Conservation (phyloP, 2,113 vertebrate genomes). For the Laterallus jamaicensis region DNA sequence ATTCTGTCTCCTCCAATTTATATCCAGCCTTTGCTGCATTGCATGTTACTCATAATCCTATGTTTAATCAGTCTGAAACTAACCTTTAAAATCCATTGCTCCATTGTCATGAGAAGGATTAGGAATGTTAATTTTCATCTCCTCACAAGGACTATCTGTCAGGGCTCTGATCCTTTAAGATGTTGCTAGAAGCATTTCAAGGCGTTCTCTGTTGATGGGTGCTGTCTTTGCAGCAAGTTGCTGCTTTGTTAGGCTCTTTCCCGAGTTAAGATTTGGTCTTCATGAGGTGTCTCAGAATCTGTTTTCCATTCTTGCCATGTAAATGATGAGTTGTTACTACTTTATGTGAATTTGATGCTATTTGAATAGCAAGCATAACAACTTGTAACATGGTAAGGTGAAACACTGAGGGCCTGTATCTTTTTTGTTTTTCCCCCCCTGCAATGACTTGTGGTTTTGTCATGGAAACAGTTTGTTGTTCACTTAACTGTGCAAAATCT, state of each 20-base stretch:
- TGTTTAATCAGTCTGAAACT: not conserved
- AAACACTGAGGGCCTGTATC: not conserved
- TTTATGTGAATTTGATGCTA: not conserved
- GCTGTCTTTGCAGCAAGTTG: not conserved
- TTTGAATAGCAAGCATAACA: not conserved
- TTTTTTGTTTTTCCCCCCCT: not conserved
- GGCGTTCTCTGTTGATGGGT: not conserved
- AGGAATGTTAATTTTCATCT: not conserved
- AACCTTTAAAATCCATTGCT: not conserved
- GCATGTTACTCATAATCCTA: not conserved
- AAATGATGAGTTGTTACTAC: not conserved
- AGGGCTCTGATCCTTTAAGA: not conserved
- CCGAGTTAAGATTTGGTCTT: not conserved
- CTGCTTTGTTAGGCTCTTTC: not conserved
- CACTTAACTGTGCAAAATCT: not conserved
- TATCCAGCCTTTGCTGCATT: not conserved
- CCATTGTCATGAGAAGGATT: not conserved
- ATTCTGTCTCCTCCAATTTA: not conserved
- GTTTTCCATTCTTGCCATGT: not conserved
- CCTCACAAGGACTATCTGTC: no score
- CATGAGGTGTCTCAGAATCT: not conserved
- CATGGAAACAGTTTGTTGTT: not conserved
- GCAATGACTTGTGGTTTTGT: not conserved
- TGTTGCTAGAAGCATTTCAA: not conserved
- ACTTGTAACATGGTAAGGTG: not conserved